Conservation (phyloP, 2,888 invertebrate genomes). For the Calameuta pallipes region DNA sequence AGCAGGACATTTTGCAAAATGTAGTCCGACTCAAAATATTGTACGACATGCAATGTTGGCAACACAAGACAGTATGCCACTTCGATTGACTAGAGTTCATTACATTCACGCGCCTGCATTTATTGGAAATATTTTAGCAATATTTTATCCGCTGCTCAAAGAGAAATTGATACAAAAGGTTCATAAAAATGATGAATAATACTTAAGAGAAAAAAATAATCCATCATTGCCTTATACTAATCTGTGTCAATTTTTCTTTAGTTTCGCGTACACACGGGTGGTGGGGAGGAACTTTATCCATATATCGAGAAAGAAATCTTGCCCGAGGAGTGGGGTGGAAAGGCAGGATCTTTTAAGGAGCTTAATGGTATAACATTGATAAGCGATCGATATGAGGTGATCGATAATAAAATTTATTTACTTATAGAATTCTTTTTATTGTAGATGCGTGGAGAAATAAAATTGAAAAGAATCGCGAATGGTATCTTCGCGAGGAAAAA, state of each 20-base stretch:
- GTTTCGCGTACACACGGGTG: constrained; percentile 62
- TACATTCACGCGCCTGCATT: constrained; percentile 56
- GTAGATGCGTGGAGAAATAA: constrained; percentile 57
- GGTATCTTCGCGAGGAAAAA: constrained; percentile 60
- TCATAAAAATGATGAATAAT: constrained; percentile 5
- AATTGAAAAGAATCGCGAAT: constrained; percentile 56
- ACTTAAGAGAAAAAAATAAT: neutral
- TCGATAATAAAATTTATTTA: constrained; percentile 7
- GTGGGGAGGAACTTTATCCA: constrained; percentile 59
- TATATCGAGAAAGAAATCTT: constrained; percentile 63
- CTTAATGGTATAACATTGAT: constrained; percentile 48
- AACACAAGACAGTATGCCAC: constrained; percentile 63
- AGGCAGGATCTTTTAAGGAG: constrained; percentile 57
- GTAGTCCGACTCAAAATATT: constrained; percentile 56
- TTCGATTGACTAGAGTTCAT: constrained; percentile 55
- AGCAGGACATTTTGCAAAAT: constrained; percentile 57
- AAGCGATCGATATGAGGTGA: neutral
- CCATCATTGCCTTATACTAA: neutral
- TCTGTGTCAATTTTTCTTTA: constrained; percentile 30
- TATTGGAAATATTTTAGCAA: constrained; percentile 50
- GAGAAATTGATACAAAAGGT: constrained; percentile 61
- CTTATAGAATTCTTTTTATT: constrained; percentile 8
- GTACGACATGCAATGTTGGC: constrained; percentile 59
- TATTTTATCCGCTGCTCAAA: constrained; percentile 61
- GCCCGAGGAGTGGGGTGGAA: constrained; percentile 67